Conservation (phyloP, 2,888 invertebrate genomes). For the Flexamia atlantica region DNA sequence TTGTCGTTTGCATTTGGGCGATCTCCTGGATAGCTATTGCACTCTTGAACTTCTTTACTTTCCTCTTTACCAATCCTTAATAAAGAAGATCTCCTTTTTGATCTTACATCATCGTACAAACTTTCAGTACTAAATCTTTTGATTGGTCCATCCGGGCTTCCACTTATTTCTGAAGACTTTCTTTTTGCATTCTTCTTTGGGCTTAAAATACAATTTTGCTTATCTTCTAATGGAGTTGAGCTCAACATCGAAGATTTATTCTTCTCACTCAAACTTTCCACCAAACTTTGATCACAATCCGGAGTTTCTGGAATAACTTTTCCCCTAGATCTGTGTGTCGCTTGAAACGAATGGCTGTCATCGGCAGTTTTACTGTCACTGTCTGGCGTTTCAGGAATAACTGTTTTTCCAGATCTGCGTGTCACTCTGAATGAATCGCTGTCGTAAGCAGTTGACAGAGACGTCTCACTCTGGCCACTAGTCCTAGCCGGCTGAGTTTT, state of each 20-base stretch:
- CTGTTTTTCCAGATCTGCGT: slow-evolving; percentile 24
- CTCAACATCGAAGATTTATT: slow-evolving; percentile 8
- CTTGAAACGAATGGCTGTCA: slow-evolving; percentile 39
- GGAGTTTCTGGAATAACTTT: slow-evolving; percentile 56
- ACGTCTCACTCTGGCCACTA: slow-evolving; percentile 17
- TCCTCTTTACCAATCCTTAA: background rate
- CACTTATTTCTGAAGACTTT: slow-evolving; percentile 14
- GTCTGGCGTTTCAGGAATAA: slow-evolving; percentile 54
- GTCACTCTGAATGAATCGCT: slow-evolving; percentile 39
- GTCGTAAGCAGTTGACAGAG: slow-evolving; percentile 35
- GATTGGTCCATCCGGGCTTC: background rate
- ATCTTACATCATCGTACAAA: background rate
- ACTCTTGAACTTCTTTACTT: background rate
- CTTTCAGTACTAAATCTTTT: slow-evolving; percentile 5
- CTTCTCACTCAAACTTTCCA: background rate
- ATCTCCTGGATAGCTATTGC: background rate
- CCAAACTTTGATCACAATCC: slow-evolving; percentile 28
- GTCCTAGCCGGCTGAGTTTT: background rate
- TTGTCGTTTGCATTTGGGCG: background rate
- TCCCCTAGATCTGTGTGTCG: background rate
- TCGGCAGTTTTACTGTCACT: slow-evolving; percentile 41
- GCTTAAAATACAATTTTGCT: background rate
- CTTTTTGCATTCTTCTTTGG: slow-evolving; percentile 16
- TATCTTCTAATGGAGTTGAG: background rate
- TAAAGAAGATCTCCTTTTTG: slow-evolving; percentile 1